Conservation (phyloP, 1,140 invertebrate species). For the Varroa destructor region DNA sequence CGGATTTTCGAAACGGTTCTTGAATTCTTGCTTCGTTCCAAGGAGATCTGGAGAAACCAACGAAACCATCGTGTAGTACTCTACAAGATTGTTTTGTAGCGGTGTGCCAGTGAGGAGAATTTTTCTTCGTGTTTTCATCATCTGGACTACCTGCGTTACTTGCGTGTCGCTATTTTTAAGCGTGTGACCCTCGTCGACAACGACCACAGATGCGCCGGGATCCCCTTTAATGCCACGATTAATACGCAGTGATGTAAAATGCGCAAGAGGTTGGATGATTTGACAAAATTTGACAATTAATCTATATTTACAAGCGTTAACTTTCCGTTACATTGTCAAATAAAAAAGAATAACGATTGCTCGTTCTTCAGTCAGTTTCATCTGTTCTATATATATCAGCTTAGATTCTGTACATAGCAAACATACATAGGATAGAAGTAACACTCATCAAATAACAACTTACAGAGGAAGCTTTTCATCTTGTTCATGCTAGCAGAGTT, state of each 20-base stretch:
- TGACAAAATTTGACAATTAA: too few species aligned
- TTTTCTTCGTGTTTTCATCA: conserved; percentile 58
- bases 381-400: too few species aligned
- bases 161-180: conserved; percentile 80
- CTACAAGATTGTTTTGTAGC: conserved; percentile 84
- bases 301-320: too few species aligned
- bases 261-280: too few species aligned
- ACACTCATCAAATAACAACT: not conserved
- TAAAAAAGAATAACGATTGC: too few species aligned
- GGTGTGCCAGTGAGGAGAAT: conserved; percentile 89
- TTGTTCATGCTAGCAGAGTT: not conserved
- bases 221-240: not conserved
- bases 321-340: too few species aligned
- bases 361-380: too few species aligned
- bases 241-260: too few species aligned
- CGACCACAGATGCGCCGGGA: conserved; percentile 43
- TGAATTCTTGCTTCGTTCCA: conserved; percentile 67
- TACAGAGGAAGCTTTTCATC: conserved; percentile 1
- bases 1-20: conserved; percentile 70
- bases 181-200: conserved; percentile 88
- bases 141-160: conserved; percentile 47
- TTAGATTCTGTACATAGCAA: too few species aligned
- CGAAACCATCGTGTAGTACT: conserved; percentile 41
- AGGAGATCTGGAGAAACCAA: conserved; percentile 88
- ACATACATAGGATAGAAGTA: too few species aligned